These are phyloP conservation scores for Cactoblastis cactorum DNA, from an alignment of 2,888 invertebrate genomes.

Conservation along the genomic window DNA sequence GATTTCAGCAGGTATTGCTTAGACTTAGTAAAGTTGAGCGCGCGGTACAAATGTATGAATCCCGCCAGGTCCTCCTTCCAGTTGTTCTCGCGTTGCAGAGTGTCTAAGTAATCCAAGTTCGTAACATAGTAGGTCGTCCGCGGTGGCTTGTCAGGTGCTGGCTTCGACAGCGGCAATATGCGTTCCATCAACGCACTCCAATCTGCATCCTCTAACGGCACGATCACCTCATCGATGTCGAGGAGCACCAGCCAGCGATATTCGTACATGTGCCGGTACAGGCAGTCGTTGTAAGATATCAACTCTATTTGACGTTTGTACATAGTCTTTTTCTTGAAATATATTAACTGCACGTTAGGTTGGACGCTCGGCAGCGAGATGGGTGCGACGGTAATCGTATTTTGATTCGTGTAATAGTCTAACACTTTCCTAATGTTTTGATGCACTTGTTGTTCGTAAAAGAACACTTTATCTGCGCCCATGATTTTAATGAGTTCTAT, in stretches of 20 bases:
- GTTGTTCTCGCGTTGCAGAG: slow-evolving; percentile 88
- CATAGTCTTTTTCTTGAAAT: slow-evolving; percentile 93
- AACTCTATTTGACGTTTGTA: slow-evolving; percentile 97
- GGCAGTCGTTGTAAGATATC: slow-evolving; percentile 97
- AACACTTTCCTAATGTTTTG: slow-evolving; percentile 93
- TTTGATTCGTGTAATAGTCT: slow-evolving; percentile 81
- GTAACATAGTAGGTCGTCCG: slow-evolving; percentile 92
- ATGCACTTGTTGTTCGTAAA: slow-evolving; percentile 95
- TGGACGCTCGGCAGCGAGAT: slow-evolving; percentile 92
- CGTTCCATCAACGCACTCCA: slow-evolving; percentile 90
- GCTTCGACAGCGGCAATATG: slow-evolving; percentile 82
- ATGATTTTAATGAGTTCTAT: slow-evolving; percentile 91
- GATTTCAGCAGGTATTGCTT: slow-evolving; percentile 96
- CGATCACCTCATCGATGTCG: slow-evolving; percentile 96
- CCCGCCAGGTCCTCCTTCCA: slow-evolving; percentile 88
- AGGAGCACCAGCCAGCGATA: slow-evolving; percentile 94
- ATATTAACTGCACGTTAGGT: slow-evolving; percentile 94
- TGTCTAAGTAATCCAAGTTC: slow-evolving; percentile 95
- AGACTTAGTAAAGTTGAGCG: slow-evolving; percentile 94
- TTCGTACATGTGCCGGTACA: slow-evolving; percentile 94
- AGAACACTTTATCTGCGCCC: slow-evolving; percentile 94
- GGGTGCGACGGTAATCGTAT: slow-evolving; percentile 87
- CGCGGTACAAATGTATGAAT: slow-evolving; percentile 96
- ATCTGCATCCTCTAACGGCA: slow-evolving; percentile 86
- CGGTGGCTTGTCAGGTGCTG: slow-evolving; percentile 66